Evolutionary conservation across 2,113 vertebrate species (phyloP), one percentile per base, ranked within the genome.

Genomic region (Plestiodon gilberti): DNA sequence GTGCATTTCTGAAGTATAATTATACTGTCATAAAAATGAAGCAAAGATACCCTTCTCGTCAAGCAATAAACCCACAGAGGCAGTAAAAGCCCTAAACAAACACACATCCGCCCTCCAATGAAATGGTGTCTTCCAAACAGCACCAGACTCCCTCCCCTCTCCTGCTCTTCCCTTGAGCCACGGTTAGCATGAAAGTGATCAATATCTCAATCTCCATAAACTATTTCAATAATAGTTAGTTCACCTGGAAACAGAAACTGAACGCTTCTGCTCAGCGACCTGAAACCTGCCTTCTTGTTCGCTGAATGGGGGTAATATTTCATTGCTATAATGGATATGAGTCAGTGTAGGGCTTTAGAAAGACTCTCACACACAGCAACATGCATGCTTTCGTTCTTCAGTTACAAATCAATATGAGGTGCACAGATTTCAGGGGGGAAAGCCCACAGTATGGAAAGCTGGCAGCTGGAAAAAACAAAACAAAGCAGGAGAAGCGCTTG

Each of bases 201-300:
- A 98, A 99, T 99, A 98, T 94, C 96, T 98, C 97, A 95, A 98
- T 98, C 98, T 98, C 97, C 97, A 97, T 97, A 96, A 98, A 98
- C 96, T 95, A 97, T 97, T 97, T 97, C 97, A 97, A 98, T 97
- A 97, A 97, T 93, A 95, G 95, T 94, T 95, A 95, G 96, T 96
- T 97, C 95, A 89, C 93, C 91, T 96, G 95, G 97, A 97, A 97
- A 97, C 91, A 93, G 92, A 95, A 90, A 92, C 89, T 94, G 94
- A 96, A 96, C 93, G 95, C 94, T 95, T 95, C 89, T 96, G 95
- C 89, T 96, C 96, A 94, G 96, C 89, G 94, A 97, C 96, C 97
- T 96, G 96, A 89, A 90, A 96, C 95, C 87, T 81, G 94, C 96
- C 97, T 96, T 96, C 97, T 96, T 96, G 97, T 96, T 93, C 94